Evolutionary conservation across 2,888 invertebrate genomes (phyloP), one percentile per base, ranked within the genome.

Genomic region (Tryphoninae sp.): DNA sequence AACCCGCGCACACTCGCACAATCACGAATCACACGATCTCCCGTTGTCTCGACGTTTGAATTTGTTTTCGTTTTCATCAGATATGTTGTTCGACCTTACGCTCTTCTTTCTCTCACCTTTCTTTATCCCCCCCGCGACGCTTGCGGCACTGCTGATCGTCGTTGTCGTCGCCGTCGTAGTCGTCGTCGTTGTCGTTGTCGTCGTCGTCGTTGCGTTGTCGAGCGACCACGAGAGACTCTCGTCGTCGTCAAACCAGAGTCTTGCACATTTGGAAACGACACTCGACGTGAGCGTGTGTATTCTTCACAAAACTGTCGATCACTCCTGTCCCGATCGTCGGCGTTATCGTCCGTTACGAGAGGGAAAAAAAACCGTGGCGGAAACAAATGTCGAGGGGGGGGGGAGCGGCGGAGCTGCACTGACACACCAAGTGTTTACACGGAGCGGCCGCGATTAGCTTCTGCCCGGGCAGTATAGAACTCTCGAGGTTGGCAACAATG

Each of bases 1-100:
- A 87, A 87, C 88, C 83, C 86, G 85, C 88, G 78, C 82, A 62
- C 80, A 79, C 75, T 83, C 73, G 19, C 71, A 33, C 33, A 33
- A 68, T 59, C 71, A 55, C 65, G 58, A 58, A 58, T 64, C 53
- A 40, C 51, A 51, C 45, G 26, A 45, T 42, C 40, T 16, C 40
- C 23, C 26, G 19, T 40, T 33, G 9, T 23, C 53, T 73, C 13
- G 61, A 40, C 64, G 61, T 33, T 68, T 45, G 51, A 45, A 23
- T 59, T n/a, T 22, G 19, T 62, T 33, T 62, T 53, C 19, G 45
- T 74, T 49, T 49, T 64, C 16, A 45, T n/a, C 11, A 13, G 2
- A 23, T 23, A 23, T 23, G 9, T 19, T 26, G 22, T 11, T 8
- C 55, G 55, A 55, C 9, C 8, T 16, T 16, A 19, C 55, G 4